phyloP scores from a whole-genome alignment of 2,113 vertebrate species.

The Cyprinodon brontotheroides region DNA sequence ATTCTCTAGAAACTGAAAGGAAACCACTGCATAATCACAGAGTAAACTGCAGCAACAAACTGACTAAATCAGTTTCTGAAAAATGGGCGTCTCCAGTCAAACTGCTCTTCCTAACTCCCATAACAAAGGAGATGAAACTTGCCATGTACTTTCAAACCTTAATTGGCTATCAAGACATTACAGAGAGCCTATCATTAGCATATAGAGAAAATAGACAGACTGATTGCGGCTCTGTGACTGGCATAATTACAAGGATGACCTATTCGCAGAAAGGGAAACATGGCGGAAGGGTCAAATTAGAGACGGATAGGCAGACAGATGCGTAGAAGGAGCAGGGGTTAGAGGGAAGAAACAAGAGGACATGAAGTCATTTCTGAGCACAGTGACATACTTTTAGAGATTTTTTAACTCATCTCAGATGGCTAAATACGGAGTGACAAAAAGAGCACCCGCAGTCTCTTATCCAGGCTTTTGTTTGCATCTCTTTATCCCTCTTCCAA shows the following conservation, averaged over 20 bases:
- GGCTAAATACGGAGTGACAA: neutral
- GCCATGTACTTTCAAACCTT: conserved; percentile 33
- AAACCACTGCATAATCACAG: neutral
- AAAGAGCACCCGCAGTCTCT: conserved; percentile 20
- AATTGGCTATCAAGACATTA: conserved; percentile 66
- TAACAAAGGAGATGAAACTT: conserved; percentile 26
- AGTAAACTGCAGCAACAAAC: neutral
- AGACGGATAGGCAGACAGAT: conserved; percentile 39
- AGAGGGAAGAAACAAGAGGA: conserved; percentile 27
- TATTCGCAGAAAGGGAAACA: conserved; percentile 66
- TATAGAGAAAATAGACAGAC: conserved; percentile 39
- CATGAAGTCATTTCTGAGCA: conserved; percentile 12
- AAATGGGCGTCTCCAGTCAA: neutral
- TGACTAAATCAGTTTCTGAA: neutral
- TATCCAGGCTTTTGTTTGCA: conserved; percentile 42
- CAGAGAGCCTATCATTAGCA: conserved; percentile 55
- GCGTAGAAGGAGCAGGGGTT: conserved; percentile 21
- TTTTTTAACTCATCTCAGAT: neutral
- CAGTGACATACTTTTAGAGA: neutral
- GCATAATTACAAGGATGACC: conserved; percentile 73
- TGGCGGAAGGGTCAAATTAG: conserved; percentile 51
- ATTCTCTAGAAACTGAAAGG: neutral
- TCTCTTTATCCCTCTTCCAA: conserved; percentile 18
- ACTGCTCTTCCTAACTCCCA: conserved; percentile 3
- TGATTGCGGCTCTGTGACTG: conserved; percentile 46